phyloP scores from a whole-genome alignment of 2,797 vertebrate genomes.

The Momotus momota region DNA sequence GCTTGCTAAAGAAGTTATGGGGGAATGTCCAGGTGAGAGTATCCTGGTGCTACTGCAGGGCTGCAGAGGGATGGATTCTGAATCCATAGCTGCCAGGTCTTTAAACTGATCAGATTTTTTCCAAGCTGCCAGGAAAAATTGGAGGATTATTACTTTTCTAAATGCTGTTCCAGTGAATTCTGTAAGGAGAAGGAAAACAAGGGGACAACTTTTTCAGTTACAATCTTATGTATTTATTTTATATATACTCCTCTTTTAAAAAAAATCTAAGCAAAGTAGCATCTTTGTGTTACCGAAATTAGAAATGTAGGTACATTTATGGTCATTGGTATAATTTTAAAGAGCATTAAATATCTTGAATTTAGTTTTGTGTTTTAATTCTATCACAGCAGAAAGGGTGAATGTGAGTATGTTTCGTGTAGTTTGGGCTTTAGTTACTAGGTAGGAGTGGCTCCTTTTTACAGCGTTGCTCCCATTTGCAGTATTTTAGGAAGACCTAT shows the following conservation, averaged over 20 bases:
- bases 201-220: background rate
- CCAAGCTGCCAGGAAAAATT: background rate
- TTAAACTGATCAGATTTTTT: background rate
- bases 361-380: background rate
- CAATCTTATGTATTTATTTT: background rate
- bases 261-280: background rate
- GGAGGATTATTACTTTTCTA: background rate
- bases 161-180: background rate
- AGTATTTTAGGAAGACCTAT: background rate
- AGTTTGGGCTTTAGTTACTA: background rate
- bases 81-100: background rate
- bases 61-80: background rate
- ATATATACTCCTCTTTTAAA: background rate
- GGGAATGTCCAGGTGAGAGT: background rate
- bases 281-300: background rate
- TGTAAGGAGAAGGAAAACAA: background rate
- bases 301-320: background rate
- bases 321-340: background rate
- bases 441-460: background rate
- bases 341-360: background rate
- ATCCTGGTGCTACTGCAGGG: background rate
- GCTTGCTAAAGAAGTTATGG: background rate
- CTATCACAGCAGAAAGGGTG: background rate
- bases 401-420: accelerated
- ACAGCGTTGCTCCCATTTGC: background rate